Evolutionary conservation across 2,797 vertebrate species (phyloP).

Genomic region (Enteromius paludinosus): DNA sequence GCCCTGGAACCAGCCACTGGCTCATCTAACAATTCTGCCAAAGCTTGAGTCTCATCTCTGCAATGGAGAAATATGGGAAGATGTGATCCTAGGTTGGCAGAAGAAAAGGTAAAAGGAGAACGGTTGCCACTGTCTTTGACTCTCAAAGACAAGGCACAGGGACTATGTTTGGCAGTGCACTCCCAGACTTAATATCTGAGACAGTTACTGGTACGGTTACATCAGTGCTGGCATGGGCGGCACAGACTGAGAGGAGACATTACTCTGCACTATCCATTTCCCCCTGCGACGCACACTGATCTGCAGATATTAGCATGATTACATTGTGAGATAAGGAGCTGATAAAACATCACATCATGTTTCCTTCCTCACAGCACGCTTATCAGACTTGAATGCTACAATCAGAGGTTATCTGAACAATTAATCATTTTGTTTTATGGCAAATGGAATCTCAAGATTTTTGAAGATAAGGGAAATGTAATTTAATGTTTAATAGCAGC

Average conservation of each 20-base stretch:
- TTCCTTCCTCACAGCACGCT: slow-evolving; percentile 16
- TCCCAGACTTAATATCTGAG: slow-evolving; percentile 74
- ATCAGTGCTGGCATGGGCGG: slow-evolving; percentile 78
- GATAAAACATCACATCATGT: slow-evolving; percentile 48
- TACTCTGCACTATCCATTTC: slow-evolving; percentile 76
- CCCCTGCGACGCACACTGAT: slow-evolving; percentile 38
- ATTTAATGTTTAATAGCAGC: neutral
- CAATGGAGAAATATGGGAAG: slow-evolving; percentile 28
- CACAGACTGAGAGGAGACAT: slow-evolving; percentile 75
- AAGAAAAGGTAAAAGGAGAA: slow-evolving; percentile 5
- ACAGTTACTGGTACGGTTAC: slow-evolving; percentile 80
- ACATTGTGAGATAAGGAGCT: slow-evolving; percentile 38
- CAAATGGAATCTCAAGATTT: slow-evolving; percentile 3
- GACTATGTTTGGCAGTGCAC: slow-evolving; percentile 65
- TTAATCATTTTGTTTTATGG: slow-evolving; percentile 31
- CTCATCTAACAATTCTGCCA: slow-evolving; percentile 10
- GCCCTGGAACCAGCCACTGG: neutral
- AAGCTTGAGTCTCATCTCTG: slow-evolving; percentile 13
- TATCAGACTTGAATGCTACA: slow-evolving; percentile 22
- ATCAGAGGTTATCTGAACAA: slow-evolving; percentile 27
- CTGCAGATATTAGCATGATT: slow-evolving; percentile 49
- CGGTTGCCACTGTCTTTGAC: neutral
- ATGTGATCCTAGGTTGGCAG: neutral
- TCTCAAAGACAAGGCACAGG: slow-evolving; percentile 15
- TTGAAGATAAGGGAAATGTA: neutral